These are phyloP conservation scores for Glaucidium brasilianum DNA, from an alignment of 2,113 vertebrate genomes.

Conservation along the genomic window DNA sequence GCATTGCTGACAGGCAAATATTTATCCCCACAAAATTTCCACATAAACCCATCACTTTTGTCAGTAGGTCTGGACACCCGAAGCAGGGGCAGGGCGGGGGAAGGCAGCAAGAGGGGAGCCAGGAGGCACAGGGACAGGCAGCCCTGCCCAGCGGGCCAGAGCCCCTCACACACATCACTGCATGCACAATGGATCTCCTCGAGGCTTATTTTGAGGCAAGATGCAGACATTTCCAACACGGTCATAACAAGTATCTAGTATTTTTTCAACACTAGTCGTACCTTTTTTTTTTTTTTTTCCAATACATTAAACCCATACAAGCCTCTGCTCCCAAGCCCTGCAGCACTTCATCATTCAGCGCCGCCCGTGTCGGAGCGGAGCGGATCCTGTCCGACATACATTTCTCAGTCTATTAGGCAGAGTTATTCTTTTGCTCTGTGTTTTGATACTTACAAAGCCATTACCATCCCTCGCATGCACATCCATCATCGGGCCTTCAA, in stretches of 20 bases:
- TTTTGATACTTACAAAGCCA: slow-evolving; percentile 44
- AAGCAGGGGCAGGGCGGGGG: neutral
- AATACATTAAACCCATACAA: neutral
- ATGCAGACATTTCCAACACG: neutral
- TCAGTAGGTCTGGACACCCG: neutral
- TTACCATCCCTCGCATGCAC: slow-evolving; percentile 40
- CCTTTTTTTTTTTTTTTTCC: neutral
- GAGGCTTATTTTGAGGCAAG: neutral
- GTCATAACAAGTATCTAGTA: neutral
- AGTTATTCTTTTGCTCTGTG: slow-evolving; percentile 23
- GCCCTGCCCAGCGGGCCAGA: neutral
- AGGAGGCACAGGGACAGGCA: neutral
- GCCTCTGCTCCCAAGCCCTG: neutral
- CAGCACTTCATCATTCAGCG: neutral
- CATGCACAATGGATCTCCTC: neutral
- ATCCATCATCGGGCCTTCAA: slow-evolving; percentile 52
- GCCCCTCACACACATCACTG: neutral
- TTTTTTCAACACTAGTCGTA: neutral
- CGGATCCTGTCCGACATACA: neutral
- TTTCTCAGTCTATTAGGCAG: slow-evolving; percentile 30
- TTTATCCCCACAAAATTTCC: slow-evolving; percentile 40
- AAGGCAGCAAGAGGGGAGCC: neutral
- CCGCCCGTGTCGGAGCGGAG: neutral
- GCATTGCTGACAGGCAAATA: neutral
- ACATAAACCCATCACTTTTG: slow-evolving; percentile 2